phyloP scores from a whole-genome alignment of 2,797 vertebrate species.

The Melanotaenia maccullochi region DNA sequence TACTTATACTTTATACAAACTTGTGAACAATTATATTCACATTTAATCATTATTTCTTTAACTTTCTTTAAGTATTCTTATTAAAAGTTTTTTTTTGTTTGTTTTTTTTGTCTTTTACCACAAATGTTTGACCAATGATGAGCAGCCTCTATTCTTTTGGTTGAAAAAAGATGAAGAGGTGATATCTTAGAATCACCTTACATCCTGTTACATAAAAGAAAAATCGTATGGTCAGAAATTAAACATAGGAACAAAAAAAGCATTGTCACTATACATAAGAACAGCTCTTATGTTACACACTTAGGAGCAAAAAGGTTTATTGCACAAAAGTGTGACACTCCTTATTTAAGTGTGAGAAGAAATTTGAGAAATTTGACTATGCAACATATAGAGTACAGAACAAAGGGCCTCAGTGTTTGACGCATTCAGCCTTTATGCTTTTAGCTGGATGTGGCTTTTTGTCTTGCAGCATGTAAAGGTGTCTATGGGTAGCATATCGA shows the following conservation, averaged over 20 bases:
- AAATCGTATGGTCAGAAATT: conserved; percentile 4
- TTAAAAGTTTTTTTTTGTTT: too few species aligned
- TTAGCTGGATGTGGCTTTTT: not conserved
- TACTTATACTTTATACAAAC: not conserved
- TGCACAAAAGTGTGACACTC: not conserved
- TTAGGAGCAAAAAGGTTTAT: conserved; percentile 3
- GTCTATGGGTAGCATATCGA: not conserved
- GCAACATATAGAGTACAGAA: not conserved
- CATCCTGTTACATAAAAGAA: conserved; percentile 20
- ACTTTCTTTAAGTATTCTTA: not conserved
- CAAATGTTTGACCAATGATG: not conserved
- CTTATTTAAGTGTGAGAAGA: conserved; percentile 11
- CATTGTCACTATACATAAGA: not conserved
- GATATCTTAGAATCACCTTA: conserved; percentile 5
- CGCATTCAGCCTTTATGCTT: conserved; percentile 4
- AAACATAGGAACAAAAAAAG: conserved; percentile 4
- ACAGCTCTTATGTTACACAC: conserved; percentile 25
- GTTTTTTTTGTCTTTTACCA: not conserved
- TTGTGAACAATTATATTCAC: not conserved
- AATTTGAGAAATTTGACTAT: not conserved
- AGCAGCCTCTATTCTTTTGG: not conserved
- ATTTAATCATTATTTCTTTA: not conserved
- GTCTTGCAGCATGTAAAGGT: not conserved
- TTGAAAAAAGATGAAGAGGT: not conserved
- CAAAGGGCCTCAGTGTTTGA: conserved; percentile 6